Evolutionary conservation across 2,888 invertebrate genomes (phyloP).

Genomic region (Stegophylla sp.): DNA sequence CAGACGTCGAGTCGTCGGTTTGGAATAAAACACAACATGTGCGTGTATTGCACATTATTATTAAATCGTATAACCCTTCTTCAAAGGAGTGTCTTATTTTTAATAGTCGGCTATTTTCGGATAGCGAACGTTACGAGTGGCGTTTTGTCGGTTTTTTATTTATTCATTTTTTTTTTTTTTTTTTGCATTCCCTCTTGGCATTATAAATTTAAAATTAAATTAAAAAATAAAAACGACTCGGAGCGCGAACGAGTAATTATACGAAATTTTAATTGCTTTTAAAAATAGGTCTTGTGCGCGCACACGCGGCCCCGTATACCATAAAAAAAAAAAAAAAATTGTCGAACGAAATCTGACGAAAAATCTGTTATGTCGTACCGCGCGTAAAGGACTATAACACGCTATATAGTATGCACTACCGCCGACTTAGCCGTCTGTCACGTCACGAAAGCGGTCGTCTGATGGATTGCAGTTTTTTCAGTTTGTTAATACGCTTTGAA

Average conservation of each 20-base stretch:
- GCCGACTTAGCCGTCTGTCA: not conserved
- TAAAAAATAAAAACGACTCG: no score
- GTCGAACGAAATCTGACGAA: constrained; percentile 10
- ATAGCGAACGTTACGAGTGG: not conserved
- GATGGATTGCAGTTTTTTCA: constrained; percentile 36
- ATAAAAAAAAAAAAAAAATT: constrained; percentile 29
- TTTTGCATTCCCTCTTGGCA: not conserved
- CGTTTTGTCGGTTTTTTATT: constrained; percentile 4
- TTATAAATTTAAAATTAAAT: not conserved
- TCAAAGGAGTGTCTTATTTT: constrained; percentile 6
- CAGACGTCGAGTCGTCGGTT: not conserved
- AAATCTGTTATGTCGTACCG: constrained; percentile 2
- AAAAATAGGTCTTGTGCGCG: not conserved
- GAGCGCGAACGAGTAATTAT: not conserved
- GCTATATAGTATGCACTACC: not conserved
- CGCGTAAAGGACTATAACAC: constrained; percentile 3
- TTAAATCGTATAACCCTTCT: no score
- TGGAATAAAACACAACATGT: not conserved
- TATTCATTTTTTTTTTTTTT: no score
- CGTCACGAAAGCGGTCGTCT: constrained; percentile 37
- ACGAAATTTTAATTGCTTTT: constrained; percentile 5
- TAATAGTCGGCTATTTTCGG: constrained; percentile 5
- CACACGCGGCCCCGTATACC: not conserved
- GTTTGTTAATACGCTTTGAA: not conserved
- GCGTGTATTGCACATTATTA: not conserved